Conservation (phyloP, 2,888 invertebrate genomes). For the Apotomis capreana region DNA sequence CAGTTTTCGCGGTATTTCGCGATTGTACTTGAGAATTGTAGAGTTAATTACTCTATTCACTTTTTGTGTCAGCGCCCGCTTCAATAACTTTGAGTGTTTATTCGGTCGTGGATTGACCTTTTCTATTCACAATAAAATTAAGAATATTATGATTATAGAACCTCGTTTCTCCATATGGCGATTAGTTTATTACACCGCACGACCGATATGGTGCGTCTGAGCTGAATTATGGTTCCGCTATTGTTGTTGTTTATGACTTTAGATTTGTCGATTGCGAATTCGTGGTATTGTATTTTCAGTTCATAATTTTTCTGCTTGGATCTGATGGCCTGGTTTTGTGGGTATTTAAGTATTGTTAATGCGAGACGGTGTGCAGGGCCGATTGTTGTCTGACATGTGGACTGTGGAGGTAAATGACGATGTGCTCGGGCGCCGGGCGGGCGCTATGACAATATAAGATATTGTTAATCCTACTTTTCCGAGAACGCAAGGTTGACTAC, state of each 20-base stretch:
- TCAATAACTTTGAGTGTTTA: slow-evolving; percentile 53
- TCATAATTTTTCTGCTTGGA: slow-evolving; percentile 42
- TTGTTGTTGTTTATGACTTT: slow-evolving; percentile 41
- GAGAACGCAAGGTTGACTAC: slow-evolving; percentile 49
- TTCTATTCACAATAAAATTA: slow-evolving; percentile 34
- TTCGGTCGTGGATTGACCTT: slow-evolving; percentile 45
- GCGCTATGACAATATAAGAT: slow-evolving; percentile 50
- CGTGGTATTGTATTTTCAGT: slow-evolving; percentile 51
- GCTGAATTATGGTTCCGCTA: slow-evolving; percentile 44
- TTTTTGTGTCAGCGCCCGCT: slow-evolving; percentile 48
- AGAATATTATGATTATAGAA: slow-evolving; percentile 28
- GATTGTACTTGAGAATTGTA: slow-evolving; percentile 52
- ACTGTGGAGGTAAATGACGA: slow-evolving; percentile 44
- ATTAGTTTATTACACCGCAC: slow-evolving; percentile 36
- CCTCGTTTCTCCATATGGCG: slow-evolving; percentile 45
- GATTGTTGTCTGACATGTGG: slow-evolving; percentile 45
- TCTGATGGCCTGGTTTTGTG: slow-evolving; percentile 40
- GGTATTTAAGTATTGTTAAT: slow-evolving; percentile 37
- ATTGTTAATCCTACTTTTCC: slow-evolving; percentile 51
- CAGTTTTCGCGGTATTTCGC: slow-evolving; percentile 36
- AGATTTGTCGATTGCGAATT: slow-evolving; percentile 58
- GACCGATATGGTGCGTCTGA: slow-evolving; percentile 41
- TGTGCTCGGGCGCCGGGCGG: slow-evolving; percentile 40
- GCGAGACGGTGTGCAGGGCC: slow-evolving; percentile 47
- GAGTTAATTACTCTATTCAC: slow-evolving; percentile 57